Percentiles rank a stretch among this genome's conserved stretches.
Conservation (phyloP, 2,113 vertebrate species). For the Lepus europaeus region DNA sequence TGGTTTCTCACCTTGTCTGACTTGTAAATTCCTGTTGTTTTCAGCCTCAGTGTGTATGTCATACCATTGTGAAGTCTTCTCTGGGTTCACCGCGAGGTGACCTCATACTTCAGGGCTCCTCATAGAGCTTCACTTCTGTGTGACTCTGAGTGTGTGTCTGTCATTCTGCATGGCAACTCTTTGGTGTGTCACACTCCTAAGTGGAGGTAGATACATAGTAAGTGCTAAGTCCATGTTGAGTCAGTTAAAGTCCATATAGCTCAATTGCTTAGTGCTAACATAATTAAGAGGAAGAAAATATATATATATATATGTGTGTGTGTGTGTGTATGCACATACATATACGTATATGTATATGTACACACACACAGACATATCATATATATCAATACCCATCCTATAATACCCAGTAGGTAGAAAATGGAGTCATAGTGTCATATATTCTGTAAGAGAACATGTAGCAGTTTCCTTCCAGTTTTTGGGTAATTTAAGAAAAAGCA, state of each 20-base stretch:
- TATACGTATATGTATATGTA: too few relatives aligned
- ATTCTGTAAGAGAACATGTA: neutral
- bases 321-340: too few relatives aligned
- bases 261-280: neutral
- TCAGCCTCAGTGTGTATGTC: neutral
- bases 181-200: neutral
- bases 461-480: conserved; percentile 35
- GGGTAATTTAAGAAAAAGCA: conserved; percentile 17
- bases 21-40: neutral
- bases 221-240: neutral
- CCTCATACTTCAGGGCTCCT: neutral
- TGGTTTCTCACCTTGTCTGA: conserved; percentile 46
- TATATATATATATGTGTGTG: too few relatives aligned
- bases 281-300: neutral
- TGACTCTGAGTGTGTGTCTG: neutral
- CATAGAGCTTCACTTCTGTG: neutral
- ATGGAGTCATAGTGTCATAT: neutral
- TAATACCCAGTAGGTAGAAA: neutral
- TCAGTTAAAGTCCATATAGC: neutral
- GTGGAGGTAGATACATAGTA: neutral
- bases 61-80: neutral
- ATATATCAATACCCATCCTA: neutral
- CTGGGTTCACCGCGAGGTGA: neutral
- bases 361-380: neutral
- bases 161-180: neutral